Conservation (phyloP, 30 jellyfish, hydroid and myxozoan genomes). For the Aurelia coerulea region DNA sequence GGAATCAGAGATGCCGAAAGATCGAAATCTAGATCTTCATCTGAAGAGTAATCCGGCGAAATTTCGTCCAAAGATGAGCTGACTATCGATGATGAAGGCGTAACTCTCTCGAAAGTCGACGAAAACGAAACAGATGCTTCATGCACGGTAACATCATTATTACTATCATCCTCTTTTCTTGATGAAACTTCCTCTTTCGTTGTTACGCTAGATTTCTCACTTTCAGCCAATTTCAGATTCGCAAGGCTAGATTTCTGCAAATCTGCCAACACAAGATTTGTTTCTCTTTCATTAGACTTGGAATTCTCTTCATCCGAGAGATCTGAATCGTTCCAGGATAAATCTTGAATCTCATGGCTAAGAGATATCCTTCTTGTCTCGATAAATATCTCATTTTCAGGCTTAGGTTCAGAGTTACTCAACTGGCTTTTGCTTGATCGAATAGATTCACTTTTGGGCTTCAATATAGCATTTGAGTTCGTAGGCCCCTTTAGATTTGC, state of each 20-base stretch:
- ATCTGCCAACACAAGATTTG: background rate
- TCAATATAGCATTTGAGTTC: too few relatives aligned
- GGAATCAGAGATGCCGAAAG: slow-evolving; percentile 58
- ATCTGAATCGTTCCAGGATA: slow-evolving; percentile 49
- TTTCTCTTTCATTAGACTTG: background rate
- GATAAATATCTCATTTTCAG: too few relatives aligned
- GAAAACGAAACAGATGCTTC: slow-evolving; percentile 51
- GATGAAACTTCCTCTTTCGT: background rate
- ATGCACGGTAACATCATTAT: slow-evolving; percentile 3
- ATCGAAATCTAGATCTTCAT: slow-evolving; percentile 41
- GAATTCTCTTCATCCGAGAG: slow-evolving; percentile 23
- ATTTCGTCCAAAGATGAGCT: slow-evolving; percentile 49
- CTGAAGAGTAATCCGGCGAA: slow-evolving; percentile 22
- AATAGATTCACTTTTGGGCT: too few relatives aligned
- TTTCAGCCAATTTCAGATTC: background rate
- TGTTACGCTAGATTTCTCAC: background rate
- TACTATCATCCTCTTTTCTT: background rate
- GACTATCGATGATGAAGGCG: slow-evolving; percentile 58
- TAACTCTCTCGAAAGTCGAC: slow-evolving; percentile 58
- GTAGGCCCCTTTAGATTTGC: too few relatives aligned
- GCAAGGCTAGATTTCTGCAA: slow-evolving; percentile 17
- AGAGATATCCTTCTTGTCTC: background rate
- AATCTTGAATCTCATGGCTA: background rate
- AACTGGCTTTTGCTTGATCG: too few relatives aligned
- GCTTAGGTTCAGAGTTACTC: too few relatives aligned